Evolutionary conservation across 2,888 invertebrate genomes (phyloP), one percentile per base, ranked within the genome.

Genomic region (Cylloceria caligata): DNA sequence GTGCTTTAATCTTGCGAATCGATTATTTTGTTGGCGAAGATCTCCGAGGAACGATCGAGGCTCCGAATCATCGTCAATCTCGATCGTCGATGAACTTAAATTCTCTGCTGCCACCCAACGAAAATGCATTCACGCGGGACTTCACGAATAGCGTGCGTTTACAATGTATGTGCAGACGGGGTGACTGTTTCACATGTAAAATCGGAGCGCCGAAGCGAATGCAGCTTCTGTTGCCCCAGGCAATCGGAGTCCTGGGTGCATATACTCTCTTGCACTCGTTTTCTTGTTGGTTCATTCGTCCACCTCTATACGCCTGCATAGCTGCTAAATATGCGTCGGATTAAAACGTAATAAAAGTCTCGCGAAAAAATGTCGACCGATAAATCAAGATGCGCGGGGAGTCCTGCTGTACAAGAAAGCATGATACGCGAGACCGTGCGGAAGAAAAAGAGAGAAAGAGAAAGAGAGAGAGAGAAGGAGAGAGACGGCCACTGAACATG

Each of bases 311-410:
- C n/a, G 45, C 49, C 34, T 0, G 21, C 9, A 30, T 30, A 49
- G 72, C 85, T 81, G 81, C 81, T 86, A 85, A 86, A 86, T 85
- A 87, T 87, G 82, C 86, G 77, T 68, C 74, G 88, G 88, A 89
- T 90, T 88, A 89, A 90, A 89, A 89, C 87, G 88, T 88, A 89
- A 89, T 89, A 90, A 90, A 90, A 90, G 88, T 87, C 86, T 73
- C 69, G 75, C 34, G 85, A 88, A 89, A 87, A 89, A 90, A 89
- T 90, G 89, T 88, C 87, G 89, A 88, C 82, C 90, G 88, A 89
- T 90, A 90, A 90, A 90, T 90, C 90, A 90, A 85, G 84, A 84
- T 80, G 75, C 75, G 42, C 47, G 57, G 27, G 49, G 42, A 16
- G 42, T 36, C n/a, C 24, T 45, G 7, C 42, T 13, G 42, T 13